A percentile compares a stretch with the other conserved stretches of the same genome.
Evolutionary conservation across 2,113 vertebrate species (phyloP).

Genomic region (Orthochromis malagaraziensis): DNA sequence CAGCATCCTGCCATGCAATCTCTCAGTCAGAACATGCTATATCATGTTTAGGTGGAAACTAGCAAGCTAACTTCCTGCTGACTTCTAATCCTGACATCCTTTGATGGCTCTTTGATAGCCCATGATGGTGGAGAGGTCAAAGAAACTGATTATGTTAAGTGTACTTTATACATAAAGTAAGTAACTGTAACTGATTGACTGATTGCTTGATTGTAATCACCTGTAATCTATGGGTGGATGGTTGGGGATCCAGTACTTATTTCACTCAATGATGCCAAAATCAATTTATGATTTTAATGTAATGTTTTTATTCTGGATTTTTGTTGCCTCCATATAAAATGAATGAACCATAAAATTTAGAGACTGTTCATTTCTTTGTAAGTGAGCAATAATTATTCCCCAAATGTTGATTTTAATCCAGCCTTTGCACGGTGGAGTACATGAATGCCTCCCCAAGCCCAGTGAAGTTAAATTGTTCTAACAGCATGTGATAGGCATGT

Average conservation of each 20-base stretch:
- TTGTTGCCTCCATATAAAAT: neutral
- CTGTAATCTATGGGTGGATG: accelerated
- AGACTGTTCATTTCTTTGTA: neutral
- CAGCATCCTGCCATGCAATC: neutral
- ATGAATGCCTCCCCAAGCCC: neutral
- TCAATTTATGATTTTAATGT: accelerated
- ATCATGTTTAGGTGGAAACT: neutral
- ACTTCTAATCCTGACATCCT: neutral
- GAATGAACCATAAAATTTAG: neutral
- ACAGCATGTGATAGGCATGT: neutral
- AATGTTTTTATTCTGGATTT: neutral
- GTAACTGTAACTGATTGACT: accelerated
- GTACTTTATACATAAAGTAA: neutral
- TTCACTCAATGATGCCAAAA: neutral
- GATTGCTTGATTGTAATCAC: neutral
- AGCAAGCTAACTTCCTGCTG: neutral
- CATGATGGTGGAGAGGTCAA: neutral
- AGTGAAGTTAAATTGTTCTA: neutral
- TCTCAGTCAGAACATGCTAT: neutral
- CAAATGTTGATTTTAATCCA: neutral
- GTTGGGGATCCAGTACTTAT: neutral
- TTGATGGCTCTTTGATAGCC: neutral
- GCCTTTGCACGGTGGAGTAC: accelerated
- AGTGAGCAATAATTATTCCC: neutral
- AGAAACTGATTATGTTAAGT: neutral